Evolutionary conservation across 1,140 invertebrate genomes (phyloP).

Genomic region (Magallana ariakensis): DNA sequence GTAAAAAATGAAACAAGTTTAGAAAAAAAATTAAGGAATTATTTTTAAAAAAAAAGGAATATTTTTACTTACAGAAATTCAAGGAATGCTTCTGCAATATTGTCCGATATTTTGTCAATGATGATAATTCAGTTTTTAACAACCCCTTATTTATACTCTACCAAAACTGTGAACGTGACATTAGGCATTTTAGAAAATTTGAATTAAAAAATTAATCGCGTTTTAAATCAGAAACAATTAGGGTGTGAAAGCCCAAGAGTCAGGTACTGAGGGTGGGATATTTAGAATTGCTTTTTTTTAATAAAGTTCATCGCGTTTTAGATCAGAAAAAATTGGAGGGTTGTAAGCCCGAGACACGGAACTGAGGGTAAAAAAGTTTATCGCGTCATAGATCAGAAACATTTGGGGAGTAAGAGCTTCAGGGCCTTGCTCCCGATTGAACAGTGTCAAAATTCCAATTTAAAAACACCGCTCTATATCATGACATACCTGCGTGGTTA

Average conservation of each 20-base stretch:
- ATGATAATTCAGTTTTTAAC: constrained; percentile 6
- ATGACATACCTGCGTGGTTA: not conserved
- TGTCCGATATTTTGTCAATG: not conserved
- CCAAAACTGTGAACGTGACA: not conserved
- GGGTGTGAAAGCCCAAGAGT: no score
- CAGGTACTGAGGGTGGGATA: no score
- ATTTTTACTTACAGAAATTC: constrained; percentile 35
- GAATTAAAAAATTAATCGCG: not conserved
- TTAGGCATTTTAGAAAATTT: not conserved
- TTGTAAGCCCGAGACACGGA: not conserved
- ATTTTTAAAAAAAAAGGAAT: not conserved
- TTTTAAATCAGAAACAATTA: not conserved
- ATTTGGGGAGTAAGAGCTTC: not conserved
- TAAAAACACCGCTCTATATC: not conserved
- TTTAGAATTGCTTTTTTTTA: no score
- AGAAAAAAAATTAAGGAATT: not conserved
- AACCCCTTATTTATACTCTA: constrained; percentile 14
- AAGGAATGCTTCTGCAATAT: constrained; percentile 19
- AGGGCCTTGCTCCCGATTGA: not conserved
- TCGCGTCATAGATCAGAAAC: not conserved
- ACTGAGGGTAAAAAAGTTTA: not conserved
- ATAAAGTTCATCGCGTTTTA: no score
- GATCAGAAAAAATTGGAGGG: not conserved
- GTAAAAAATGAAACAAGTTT: no score
- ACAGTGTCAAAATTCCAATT: constrained; percentile 3